Evolutionary conservation across 1,140 invertebrate genomes (phyloP).

Genomic region (Macrostomum lignano): DNA sequence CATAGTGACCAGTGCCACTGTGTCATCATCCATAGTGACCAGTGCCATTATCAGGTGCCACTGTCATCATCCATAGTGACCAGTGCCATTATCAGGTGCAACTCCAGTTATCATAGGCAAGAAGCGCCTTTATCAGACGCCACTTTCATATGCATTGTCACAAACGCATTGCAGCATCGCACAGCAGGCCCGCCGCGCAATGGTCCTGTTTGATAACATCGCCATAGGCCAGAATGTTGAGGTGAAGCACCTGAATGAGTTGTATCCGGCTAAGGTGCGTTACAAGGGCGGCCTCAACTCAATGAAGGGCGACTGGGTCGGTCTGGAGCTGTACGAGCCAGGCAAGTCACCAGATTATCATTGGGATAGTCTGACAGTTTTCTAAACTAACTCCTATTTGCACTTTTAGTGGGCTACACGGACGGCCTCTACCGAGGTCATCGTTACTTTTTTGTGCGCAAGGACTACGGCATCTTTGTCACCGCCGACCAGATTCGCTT

Average conservation of each 20-base stretch:
- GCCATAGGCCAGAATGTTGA: constrained; percentile 14
- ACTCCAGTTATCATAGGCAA: too few relatives aligned
- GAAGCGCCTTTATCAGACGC: too few relatives aligned
- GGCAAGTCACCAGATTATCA: constrained; percentile 9
- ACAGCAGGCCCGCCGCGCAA: too few relatives aligned
- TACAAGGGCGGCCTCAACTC: constrained; percentile 14
- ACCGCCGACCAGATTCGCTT: constrained; percentile 14
- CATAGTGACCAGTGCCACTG: too few relatives aligned
- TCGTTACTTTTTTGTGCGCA: constrained; percentile 15
- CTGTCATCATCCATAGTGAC: too few relatives aligned
- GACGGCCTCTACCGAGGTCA: constrained; percentile 14
- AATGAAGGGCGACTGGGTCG: constrained; percentile 16
- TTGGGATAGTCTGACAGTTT: neutral
- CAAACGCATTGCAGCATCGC: too few relatives aligned
- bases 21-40: too few relatives aligned
- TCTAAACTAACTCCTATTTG: neutral
- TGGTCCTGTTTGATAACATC: constrained; percentile 16
- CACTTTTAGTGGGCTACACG: constrained; percentile 14
- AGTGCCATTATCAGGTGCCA: too few relatives aligned
- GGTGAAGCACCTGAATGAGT: constrained; percentile 10
- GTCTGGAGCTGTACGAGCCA: constrained; percentile 12
- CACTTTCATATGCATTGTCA: too few relatives aligned
- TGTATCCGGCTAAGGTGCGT: constrained; percentile 12
- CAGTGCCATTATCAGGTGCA: too few relatives aligned
- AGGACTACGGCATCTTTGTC: constrained; percentile 15